Conservation (phyloP, 2,888 invertebrate species). For the Dromius quadrimaculatus region DNA sequence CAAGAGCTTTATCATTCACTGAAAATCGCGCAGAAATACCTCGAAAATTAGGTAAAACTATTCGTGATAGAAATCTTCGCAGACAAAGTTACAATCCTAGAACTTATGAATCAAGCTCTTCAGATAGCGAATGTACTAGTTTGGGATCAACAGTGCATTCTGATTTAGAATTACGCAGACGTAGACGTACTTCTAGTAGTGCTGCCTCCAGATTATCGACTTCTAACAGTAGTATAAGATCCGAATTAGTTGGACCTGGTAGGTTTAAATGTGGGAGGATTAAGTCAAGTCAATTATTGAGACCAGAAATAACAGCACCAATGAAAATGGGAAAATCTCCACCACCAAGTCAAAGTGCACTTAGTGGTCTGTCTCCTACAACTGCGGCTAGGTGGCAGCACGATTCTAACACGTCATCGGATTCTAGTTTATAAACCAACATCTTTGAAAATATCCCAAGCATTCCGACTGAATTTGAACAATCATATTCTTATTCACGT, state of each 20-base stretch:
- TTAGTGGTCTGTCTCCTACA: slow-evolving; percentile 71
- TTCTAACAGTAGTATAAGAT: slow-evolving; percentile 65
- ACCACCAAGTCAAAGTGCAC: slow-evolving; percentile 69
- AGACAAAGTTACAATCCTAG: slow-evolving; percentile 73
- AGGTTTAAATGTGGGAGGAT: slow-evolving; percentile 28
- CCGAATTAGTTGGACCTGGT: slow-evolving; percentile 63
- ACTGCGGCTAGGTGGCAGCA: slow-evolving; percentile 64
- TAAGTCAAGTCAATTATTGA: slow-evolving; percentile 62
- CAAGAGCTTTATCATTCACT: slow-evolving; percentile 69
- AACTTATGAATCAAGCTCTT: slow-evolving; percentile 69
- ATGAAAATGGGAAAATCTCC: slow-evolving; percentile 68
- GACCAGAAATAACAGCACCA: slow-evolving; percentile 63
- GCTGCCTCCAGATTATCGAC: slow-evolving; percentile 62
- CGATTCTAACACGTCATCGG: slow-evolving; percentile 61
- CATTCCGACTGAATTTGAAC: slow-evolving; percentile 24
- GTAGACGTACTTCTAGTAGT: slow-evolving; percentile 58
- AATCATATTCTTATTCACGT: slow-evolving; percentile 13
- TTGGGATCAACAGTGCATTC: slow-evolving; percentile 62
- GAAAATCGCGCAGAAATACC: slow-evolving; percentile 65
- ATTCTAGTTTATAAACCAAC: slow-evolving; percentile 63
- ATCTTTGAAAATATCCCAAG: slow-evolving; percentile 1
- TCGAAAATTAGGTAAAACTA: slow-evolving; percentile 65
- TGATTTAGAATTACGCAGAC: slow-evolving; percentile 65
- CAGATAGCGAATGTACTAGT: slow-evolving; percentile 68
- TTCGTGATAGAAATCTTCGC: slow-evolving; percentile 69